Conservation (phyloP, 1,140 invertebrate species). For the Trigoniulus corallinus region DNA sequence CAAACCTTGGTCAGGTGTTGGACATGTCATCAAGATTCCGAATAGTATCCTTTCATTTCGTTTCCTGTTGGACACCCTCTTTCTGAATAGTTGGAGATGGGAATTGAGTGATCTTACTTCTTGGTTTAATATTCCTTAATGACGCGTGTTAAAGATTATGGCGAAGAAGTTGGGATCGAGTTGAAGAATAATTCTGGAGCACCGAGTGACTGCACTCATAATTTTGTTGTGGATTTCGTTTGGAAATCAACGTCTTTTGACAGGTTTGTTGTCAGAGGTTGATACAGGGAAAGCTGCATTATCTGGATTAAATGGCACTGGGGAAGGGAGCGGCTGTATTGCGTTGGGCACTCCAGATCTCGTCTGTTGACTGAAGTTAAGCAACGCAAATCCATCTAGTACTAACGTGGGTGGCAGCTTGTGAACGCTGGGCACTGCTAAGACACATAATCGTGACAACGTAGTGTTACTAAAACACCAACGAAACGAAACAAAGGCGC, state of each 20-base stretch:
- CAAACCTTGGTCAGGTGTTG: slow-evolving; percentile 86
- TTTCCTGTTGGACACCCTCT: no score
- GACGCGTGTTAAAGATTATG: slow-evolving; percentile 45
- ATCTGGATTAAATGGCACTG: no score
- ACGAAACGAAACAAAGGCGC: no score
- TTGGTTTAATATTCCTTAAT: background rate
- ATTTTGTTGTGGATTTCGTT: slow-evolving; percentile 98
- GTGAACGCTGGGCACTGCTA: no score
- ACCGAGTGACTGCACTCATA: slow-evolving; percentile 78
- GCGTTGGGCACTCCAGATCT: no score
- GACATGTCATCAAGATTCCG: slow-evolving; percentile 94
- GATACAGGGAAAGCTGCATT: no score
- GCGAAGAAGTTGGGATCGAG: slow-evolving; percentile 95
- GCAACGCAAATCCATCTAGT: no score
- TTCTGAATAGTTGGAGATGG: background rate
- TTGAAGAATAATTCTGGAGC: slow-evolving; percentile 78
- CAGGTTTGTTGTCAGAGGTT: slow-evolving; percentile 42
- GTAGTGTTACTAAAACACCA: no score
- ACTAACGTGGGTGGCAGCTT: no score
- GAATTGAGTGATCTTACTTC: background rate
- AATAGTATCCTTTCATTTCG: slow-evolving; percentile 45
- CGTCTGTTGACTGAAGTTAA: no score
- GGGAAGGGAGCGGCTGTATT: no score
- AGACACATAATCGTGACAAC: no score
- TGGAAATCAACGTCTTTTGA: slow-evolving; percentile 99